Conservation (phyloP, 2,113 vertebrate genomes). For the Neofelis nebulosa region DNA sequence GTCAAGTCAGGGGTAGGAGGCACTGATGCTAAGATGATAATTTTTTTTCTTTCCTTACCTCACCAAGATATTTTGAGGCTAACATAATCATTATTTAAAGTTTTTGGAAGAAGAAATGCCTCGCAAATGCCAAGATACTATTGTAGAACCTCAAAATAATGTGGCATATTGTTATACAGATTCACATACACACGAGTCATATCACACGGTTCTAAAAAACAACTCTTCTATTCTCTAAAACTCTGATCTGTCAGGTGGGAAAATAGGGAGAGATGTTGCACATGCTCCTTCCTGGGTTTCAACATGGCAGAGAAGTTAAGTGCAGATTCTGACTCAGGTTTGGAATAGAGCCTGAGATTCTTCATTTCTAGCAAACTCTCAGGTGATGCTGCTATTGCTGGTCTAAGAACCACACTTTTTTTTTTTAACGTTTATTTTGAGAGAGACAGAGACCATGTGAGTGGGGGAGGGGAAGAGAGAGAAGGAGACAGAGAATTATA, state of each 20-base stretch:
- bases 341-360: neutral
- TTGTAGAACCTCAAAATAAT: constrained; percentile 12
- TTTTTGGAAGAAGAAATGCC: constrained; percentile 37
- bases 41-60: neutral
- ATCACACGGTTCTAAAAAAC: neutral
- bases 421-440: too few species aligned
- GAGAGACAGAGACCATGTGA: too few species aligned
- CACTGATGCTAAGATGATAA: neutral
- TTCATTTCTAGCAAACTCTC: neutral
- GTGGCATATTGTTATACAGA: constrained; percentile 28
- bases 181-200: neutral
- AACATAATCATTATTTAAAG: constrained; percentile 30
- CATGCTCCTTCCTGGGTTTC: neutral
- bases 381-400: neutral
- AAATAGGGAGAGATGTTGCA: neutral
- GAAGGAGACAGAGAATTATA: too few species aligned
- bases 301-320: neutral
- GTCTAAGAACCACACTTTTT: neutral
- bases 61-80: constrained; percentile 34
- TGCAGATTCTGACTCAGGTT: neutral
- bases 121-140: constrained; percentile 45
- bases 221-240: neutral
- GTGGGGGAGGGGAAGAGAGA: too few species aligned
- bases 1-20: neutral
- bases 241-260: neutral